These are phyloP conservation scores for Scopus umbretta DNA, from an alignment of 2,113 vertebrate genomes.

Conservation along the genomic window DNA sequence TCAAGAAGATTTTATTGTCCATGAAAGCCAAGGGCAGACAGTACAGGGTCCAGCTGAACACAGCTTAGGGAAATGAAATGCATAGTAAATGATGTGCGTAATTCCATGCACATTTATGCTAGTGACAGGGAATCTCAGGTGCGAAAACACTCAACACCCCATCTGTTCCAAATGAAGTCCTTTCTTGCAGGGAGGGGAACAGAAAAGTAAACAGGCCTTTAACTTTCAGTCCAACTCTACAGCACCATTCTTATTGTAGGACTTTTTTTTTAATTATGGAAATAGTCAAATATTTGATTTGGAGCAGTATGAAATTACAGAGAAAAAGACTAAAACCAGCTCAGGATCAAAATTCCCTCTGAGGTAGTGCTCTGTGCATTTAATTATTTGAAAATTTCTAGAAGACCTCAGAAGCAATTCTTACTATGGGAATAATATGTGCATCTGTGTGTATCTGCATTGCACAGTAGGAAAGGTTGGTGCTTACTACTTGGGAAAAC, in stretches of 20 bases:
- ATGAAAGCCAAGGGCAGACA: background rate
- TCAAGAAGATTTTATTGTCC: background rate
- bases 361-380: background rate
- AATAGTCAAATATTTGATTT: background rate
- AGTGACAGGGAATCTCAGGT: slow-evolving; percentile 10
- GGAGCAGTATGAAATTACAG: background rate
- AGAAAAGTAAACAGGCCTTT: background rate
- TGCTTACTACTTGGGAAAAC: background rate
- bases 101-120: background rate
- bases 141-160: background rate
- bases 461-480: background rate
- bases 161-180: background rate
- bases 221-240: background rate
- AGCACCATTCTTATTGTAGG: rapidly evolving
- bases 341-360: background rate
- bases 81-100: background rate
- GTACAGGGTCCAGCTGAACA: background rate
- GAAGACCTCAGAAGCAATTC: background rate
- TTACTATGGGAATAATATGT: background rate
- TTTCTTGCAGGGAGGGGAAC: background rate
- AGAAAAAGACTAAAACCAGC: background rate
- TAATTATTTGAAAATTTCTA: background rate
- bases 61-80: background rate
- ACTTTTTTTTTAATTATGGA: background rate
- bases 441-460: background rate